Conservation (phyloP, 2,113 vertebrate genomes). For the cattle (Bos taurus) region DNA sequence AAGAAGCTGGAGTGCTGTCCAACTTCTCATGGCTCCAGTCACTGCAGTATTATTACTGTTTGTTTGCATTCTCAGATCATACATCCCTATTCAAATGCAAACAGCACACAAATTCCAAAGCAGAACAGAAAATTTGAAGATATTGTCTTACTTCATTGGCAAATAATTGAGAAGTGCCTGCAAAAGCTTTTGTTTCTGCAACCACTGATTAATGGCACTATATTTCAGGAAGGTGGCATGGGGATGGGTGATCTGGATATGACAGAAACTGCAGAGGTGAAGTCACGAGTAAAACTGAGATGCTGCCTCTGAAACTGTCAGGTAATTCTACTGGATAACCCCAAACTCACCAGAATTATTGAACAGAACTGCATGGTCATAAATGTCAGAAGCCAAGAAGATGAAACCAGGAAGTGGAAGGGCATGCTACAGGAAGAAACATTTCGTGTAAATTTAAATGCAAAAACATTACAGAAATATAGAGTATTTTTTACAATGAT, state of each 20-base stretch:
- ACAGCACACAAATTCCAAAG: neutral
- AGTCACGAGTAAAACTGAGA: neutral
- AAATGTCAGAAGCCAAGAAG: slow-evolving; percentile 93
- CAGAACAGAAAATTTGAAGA: neutral
- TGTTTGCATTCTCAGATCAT: neutral
- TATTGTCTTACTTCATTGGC: neutral
- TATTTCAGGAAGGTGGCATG: neutral
- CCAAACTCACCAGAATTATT: slow-evolving; percentile 89
- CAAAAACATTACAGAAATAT: accelerated
- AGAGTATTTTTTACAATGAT: neutral
- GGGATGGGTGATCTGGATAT: neutral
- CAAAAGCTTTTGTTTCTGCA: neutral
- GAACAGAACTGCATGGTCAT: slow-evolving; percentile 89
- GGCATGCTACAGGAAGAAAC: slow-evolving; percentile 84
- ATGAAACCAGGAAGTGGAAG: slow-evolving; percentile 95
- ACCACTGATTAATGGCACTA: neutral
- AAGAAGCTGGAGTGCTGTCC: neutral
- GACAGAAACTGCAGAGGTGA: neutral
- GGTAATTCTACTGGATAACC: neutral
- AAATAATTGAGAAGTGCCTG: neutral
- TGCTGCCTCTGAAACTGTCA: neutral
- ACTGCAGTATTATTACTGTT: neutral
- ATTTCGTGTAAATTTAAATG: neutral
- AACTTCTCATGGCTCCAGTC: neutral
- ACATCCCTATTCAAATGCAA: neutral